Percentiles rank a stretch among this genome's conserved stretches.
Conservation (phyloP, 2,797 vertebrate species). For the Arrhamphus sclerolepis region DNA sequence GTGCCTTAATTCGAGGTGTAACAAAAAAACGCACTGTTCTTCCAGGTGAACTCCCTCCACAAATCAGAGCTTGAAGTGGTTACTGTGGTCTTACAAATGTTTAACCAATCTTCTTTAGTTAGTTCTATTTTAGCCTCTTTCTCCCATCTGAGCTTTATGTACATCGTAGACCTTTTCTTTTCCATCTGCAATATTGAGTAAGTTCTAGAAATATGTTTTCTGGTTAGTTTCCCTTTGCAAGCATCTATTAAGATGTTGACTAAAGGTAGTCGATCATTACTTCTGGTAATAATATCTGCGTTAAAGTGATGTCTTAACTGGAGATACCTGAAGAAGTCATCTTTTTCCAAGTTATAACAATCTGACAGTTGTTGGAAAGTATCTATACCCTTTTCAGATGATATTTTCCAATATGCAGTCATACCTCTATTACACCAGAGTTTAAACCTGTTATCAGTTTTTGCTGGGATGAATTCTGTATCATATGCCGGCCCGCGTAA, state of each 20-base stretch:
- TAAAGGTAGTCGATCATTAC: not conserved
- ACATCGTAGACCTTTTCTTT: not conserved
- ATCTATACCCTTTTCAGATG: not conserved
- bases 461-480: not conserved
- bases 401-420: constrained; percentile 1
- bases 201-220: not conserved
- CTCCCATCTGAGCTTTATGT: not conserved
- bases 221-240: not conserved
- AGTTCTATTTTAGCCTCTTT: not conserved
- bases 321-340: too few species aligned
- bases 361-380: not conserved
- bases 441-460: not conserved
- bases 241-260: not conserved
- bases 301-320: constrained; percentile 1
- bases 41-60: constrained; percentile 1
- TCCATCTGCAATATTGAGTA: not conserved
- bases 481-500: not conserved
- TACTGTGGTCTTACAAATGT: not conserved
- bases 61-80: not conserved
- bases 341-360: not conserved
- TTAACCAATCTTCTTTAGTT: constrained; percentile 6
- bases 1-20: not conserved
- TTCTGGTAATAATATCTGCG: not conserved
- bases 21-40: constrained; percentile 3
- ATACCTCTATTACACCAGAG: not conserved